phyloP scores from a whole-genome alignment of 2,888 invertebrate genomes.

The Dasypolia templi region DNA sequence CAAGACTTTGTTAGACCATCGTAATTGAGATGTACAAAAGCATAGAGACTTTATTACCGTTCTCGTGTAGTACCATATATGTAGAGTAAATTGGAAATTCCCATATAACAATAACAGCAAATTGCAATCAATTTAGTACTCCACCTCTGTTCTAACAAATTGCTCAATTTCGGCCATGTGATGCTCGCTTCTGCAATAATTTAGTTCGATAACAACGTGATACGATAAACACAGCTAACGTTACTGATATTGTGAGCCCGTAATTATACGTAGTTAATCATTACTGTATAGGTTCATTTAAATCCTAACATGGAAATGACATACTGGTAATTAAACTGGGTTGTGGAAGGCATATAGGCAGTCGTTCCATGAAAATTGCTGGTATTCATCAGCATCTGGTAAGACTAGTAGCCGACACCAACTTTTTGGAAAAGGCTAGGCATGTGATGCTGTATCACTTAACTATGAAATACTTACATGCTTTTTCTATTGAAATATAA shows the following conservation, averaged over 20 bases:
- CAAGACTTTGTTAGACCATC: background rate
- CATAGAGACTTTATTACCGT: background rate
- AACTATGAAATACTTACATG: background rate
- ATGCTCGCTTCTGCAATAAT: constrained; percentile 29
- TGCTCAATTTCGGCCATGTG: constrained; percentile 42
- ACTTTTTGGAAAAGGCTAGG: background rate
- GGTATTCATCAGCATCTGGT: background rate
- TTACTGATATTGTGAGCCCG: constrained; percentile 16
- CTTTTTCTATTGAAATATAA: background rate
- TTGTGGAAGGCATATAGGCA: background rate
- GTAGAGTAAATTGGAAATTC: constrained; percentile 29
- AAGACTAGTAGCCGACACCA: background rate
- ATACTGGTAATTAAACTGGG: background rate
- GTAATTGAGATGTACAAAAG: background rate
- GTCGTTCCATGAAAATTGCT: background rate
- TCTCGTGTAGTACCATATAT: constrained; percentile 11
- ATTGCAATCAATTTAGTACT: constrained; percentile 47
- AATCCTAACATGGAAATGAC: constrained; percentile 1
- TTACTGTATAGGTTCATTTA: constrained; percentile 9
- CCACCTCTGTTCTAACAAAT: constrained; percentile 36
- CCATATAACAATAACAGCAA: constrained; percentile 30
- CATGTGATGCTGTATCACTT: background rate
- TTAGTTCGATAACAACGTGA: constrained; percentile 30
- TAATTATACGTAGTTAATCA: constrained; percentile 28
- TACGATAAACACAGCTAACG: constrained; percentile 39